Base-by-base conservation (phyloP, 2,888 invertebrate genomes). In the Anorthoa munda region DNA sequence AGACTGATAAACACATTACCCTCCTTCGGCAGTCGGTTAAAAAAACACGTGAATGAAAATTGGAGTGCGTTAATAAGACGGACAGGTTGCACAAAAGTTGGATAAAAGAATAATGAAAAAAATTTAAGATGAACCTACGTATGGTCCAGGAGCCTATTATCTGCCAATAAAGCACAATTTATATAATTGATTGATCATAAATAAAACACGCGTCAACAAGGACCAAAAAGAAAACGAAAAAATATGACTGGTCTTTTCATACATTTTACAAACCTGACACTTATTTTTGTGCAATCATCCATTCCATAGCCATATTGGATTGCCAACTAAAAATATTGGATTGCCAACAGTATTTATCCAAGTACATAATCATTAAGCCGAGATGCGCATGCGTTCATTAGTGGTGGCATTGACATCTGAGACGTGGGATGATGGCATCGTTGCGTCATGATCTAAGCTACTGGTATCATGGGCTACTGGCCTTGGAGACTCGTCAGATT, bases 361-460 rank as follows among this genome's bases (percentile, higher is more conserved):
- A 66, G 75, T 56, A 48, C 26, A 51, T 75, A 61, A 75, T 83
- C 65, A 83, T 80, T 75, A 80, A 71, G 70, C 68, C 69, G 58
- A 65, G 79, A 80, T 75, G 72, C 53, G 81, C 70, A 73, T 67
- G 71, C 59, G 63, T 77, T 79, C 71, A 84, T 86, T 82, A 84
- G 73, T 69, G 72, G 73, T 87, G 87, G 86, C 82, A 84, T 88
- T 89, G 87, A 82, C 78, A 88, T 79, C 73, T 15, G 31, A 79
- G 79, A 72, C 75, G 89, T 87, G 82, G 80, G 86, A 87, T 90
- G 89, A 90, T 87, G 75, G 81, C 77, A 89, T 85, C 58, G 77
- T 88, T 85, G 72, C 88, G 79, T 89, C 88, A 89, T 77, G 65
- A 26, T 21, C 53, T 73, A 21, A 77, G 61, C 71, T 77, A 69